phyloP scores from a whole-genome alignment of 2,113 vertebrate species.

The Coracopsis vasa region DNA sequence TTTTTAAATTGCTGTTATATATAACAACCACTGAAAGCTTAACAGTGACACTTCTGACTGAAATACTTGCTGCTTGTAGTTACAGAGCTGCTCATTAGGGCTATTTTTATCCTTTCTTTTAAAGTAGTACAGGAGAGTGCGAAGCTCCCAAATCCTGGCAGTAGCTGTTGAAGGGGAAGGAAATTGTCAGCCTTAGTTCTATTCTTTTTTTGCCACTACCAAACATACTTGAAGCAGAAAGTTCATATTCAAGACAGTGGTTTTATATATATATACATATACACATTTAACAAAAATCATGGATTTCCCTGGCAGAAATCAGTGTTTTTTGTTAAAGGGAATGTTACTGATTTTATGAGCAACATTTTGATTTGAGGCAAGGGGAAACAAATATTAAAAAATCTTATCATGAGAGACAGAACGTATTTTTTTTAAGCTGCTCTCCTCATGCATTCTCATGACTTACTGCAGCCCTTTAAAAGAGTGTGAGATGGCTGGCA shows the following conservation, averaged over 20 bases:
- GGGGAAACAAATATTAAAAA: background rate
- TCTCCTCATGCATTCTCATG: background rate
- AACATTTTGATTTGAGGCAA: background rate
- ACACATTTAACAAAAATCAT: background rate
- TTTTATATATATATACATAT: background rate
- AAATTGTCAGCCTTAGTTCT: background rate
- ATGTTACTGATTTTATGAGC: background rate
- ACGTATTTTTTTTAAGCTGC: background rate
- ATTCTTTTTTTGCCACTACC: background rate
- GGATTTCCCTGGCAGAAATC: background rate
- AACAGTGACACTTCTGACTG: constrained; percentile 42
- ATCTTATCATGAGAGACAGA: background rate
- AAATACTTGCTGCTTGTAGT: constrained; percentile 50
- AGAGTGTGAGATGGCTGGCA: background rate
- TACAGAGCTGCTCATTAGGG: constrained; percentile 37
- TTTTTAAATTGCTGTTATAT: constrained; percentile 54
- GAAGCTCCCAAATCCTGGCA: background rate
- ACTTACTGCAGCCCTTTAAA: background rate
- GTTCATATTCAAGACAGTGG: background rate
- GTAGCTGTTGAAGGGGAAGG: background rate
- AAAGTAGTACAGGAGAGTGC: background rate
- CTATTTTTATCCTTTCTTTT: constrained; percentile 57
- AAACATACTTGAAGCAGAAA: background rate
- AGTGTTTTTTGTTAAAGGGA: background rate
- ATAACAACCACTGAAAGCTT: constrained; percentile 24